Evolutionary conservation across 1,140 invertebrate genomes (phyloP), one percentile per base, ranked within the genome.

Genomic region (Cydia amplana): DNA sequence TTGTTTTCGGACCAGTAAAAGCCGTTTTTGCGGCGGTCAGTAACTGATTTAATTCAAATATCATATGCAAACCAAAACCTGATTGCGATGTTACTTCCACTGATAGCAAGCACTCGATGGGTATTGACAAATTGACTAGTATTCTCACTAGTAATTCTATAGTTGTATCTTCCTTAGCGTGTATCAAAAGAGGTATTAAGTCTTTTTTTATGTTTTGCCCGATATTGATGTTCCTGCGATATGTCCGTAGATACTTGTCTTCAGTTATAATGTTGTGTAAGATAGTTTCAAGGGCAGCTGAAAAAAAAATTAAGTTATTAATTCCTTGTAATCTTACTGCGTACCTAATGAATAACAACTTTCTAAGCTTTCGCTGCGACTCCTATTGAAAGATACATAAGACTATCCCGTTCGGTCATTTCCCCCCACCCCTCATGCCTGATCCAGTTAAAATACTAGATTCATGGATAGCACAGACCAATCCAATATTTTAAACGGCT

Each of bases 81-180:
- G 94, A 95, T 79, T 93, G 92, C 1, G 93, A 94, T 87, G 95
- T 94, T 2, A 93, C 89, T 73, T 96, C 95, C 6, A 95, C 87
- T 1, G 95, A 95, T 75, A 96, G 90, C 2, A 96, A 89, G 87
- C 95, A 96, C 86, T 96, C 96, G 5, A 96, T 94, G 0, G 96
- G 96, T 28, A 95, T 94, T 0, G 95, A 96, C n/a, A 96, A 88
- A 84, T 96, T 95, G 1, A 95, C 94, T 75, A 96, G 89, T 75
- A 96, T 94, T 82, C 95, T 95, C 73, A 95, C 94, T 23, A 94
- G 88, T 16, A 94, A 86, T 81, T 95, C 93, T 32, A 95, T 88
- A 9, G 95, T 95, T 76, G 93, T 94, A 76, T 95, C 93, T 77
- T 96, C 94, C 85, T 95, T 95, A 1, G 94, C 93, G 81, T 95